Conservation (phyloP, 2,113 vertebrate genomes). For the Sisor rabdophorus region DNA sequence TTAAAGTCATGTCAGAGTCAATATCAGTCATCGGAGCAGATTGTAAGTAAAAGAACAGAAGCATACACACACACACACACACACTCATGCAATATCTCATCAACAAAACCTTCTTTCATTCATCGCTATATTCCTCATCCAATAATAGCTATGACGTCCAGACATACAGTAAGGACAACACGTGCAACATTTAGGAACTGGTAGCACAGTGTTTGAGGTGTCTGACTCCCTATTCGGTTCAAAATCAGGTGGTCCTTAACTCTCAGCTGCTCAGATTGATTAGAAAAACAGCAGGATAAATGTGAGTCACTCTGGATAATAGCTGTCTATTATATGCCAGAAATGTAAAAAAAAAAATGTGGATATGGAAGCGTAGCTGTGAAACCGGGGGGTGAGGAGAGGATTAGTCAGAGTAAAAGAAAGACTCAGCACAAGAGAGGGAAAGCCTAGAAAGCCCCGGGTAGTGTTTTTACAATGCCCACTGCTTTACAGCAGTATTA, state of each 20-base stretch:
- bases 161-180: background rate
- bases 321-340: too few relatives aligned
- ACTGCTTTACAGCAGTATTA: slow-evolving; percentile 45
- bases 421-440: slow-evolving; percentile 32
- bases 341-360: too few relatives aligned
- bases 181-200: too few relatives aligned
- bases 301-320: too few relatives aligned
- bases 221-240: too few relatives aligned
- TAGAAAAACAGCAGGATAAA: too few relatives aligned
- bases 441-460: slow-evolving; percentile 14
- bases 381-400: slow-evolving; percentile 61
- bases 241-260: too few relatives aligned
- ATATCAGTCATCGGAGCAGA: slow-evolving; percentile 36
- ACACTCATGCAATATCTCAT: slow-evolving; percentile 48
- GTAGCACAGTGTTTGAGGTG: too few relatives aligned
- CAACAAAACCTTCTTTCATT: slow-evolving; percentile 49
- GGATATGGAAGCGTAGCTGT: slow-evolving; percentile 59
- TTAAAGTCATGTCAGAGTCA: slow-evolving; percentile 36
- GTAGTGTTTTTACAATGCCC: slow-evolving; percentile 21
- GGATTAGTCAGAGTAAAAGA: slow-evolving; percentile 60
- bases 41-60: slow-evolving; percentile 23
- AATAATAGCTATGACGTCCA: slow-evolving; percentile 61
- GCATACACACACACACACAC: slow-evolving; percentile 18
- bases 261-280: too few relatives aligned
- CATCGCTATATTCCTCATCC: slow-evolving; percentile 56